phyloP scores from a whole-genome alignment of 1,140 invertebrate genomes.

The Lordiphosa collinella region DNA sequence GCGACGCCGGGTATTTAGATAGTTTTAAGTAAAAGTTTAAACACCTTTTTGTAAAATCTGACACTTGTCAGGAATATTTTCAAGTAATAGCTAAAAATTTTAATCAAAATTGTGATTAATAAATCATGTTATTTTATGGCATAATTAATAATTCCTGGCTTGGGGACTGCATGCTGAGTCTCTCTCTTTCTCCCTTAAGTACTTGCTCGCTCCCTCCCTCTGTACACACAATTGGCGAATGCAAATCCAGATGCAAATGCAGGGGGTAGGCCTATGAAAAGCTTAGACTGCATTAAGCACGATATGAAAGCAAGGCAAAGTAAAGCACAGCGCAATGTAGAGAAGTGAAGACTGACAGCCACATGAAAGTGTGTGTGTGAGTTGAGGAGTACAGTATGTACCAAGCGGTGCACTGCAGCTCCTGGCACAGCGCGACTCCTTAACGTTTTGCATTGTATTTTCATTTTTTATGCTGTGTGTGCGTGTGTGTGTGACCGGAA shows the following conservation, averaged over 20 bases:
- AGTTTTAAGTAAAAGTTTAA: too few relatives aligned
- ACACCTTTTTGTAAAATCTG: too few relatives aligned
- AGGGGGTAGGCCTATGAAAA: slow-evolving; percentile 67
- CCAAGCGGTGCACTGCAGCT: slow-evolving; percentile 71
- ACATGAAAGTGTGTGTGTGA: slow-evolving; percentile 28
- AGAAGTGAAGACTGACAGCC: slow-evolving; percentile 26
- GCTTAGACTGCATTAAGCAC: slow-evolving; percentile 57
- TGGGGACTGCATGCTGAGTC: slow-evolving; percentile 28
- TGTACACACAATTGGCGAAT: slow-evolving; percentile 5
- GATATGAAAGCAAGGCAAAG: slow-evolving; percentile 27
- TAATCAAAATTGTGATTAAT: slow-evolving; percentile 23
- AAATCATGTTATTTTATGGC: slow-evolving; percentile 34
- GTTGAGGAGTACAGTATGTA: slow-evolving; percentile 71
- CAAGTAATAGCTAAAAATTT: background rate
- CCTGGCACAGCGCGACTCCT: slow-evolving; percentile 75
- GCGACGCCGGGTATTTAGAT: too few relatives aligned
- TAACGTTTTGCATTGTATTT: slow-evolving; percentile 66
- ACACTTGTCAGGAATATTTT: too few relatives aligned
- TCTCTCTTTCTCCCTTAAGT: slow-evolving; percentile 10
- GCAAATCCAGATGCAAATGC: slow-evolving; percentile 27
- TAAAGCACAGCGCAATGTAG: background rate
- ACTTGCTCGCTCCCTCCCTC: slow-evolving; percentile 2
- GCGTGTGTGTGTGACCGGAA: slow-evolving; percentile 69
- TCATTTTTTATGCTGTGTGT: slow-evolving; percentile 34
- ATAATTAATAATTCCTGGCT: slow-evolving; percentile 34